Base-by-base conservation (phyloP, 2,797 vertebrate species). In the Alosa sapidissima region DNA sequence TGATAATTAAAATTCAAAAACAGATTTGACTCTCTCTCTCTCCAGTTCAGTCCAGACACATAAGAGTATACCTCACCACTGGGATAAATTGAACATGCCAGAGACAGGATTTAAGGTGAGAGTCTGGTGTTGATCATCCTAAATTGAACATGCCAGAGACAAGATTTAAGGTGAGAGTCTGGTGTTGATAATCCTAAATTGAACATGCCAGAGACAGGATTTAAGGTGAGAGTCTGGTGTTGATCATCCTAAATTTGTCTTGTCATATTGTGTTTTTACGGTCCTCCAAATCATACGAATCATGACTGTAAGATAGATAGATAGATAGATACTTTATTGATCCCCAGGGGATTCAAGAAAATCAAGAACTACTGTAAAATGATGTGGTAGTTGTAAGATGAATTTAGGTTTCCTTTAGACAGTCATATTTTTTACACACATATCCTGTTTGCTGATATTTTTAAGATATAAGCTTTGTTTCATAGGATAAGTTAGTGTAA, bases 91-190 rank as follows among this genome's bases (percentile, higher is more conserved):
- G 36, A 36, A 78, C 72, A 47, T 78, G 41, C 72, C 72, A 78
- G 72, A 78, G 7, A 78, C 72, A 21, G 72, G 72, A 45, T 78
- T 78, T 78, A 78, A 78, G 65, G 65, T 72, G 33, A 72, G 5
- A 21, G 3, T 78, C 72, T 24, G n/a, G n/a, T 24, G n/a, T 58
- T 58, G 19, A 58, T 58, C 55, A 58, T 19, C n/a, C 55, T 2
- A 54, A 14, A 54, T 16, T 2, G 36, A 36, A 78, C 72, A 47
- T 78, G 41, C 72, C 72, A 78, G 72, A 78, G 7, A 78, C 72
- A 21, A 41, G 72, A 45, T 78, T 78, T 78, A 78, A 78, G 65
- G 65, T 72, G 33, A 72, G 5, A 21, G 3, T 78, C 72, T 24
- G n/a, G n/a, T 24, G n/a, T 58, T 58, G 19, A 58, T 58, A n/a